phyloP scores from a whole-genome alignment of 35 echinoderm and acorn worm species.

The Eucidaris tribuloides region DNA sequence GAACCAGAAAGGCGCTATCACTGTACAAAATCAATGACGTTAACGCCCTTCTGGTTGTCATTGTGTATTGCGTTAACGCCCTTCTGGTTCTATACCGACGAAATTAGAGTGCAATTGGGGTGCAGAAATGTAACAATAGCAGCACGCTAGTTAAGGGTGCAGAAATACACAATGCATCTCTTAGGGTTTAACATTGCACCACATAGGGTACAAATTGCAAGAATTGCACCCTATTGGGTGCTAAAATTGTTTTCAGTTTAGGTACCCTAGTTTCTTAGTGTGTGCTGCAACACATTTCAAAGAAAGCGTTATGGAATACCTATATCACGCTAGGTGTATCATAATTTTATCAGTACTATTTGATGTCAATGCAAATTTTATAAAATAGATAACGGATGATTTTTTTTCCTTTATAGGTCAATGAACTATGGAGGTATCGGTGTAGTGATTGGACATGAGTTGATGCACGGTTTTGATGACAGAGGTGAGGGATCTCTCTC shows the following conservation, averaged over 20 bases:
- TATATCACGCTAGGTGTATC: not conserved
- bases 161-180: too few species aligned
- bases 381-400: not conserved
- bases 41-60: too few species aligned
- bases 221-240: not conserved
- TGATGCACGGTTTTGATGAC: constrained; percentile 89
- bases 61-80: too few species aligned
- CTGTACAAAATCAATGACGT: too few species aligned
- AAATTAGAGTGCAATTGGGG: too few species aligned
- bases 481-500: too few species aligned
- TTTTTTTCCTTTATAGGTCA: constrained; percentile 58
- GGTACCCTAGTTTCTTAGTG: not conserved
- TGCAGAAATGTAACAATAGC: too few species aligned
- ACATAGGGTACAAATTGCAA: too few species aligned
- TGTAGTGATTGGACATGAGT: constrained; percentile 92
- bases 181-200: too few species aligned
- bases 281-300: not conserved
- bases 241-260: not conserved
- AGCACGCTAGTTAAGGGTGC: too few species aligned
- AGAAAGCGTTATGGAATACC: not conserved
- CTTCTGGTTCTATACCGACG: too few species aligned
- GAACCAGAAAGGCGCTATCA: too few species aligned
- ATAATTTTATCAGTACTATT: not conserved
- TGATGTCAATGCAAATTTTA: not conserved
- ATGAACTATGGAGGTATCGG: constrained; percentile 98